Evolutionary conservation across 2,113 vertebrate species (phyloP).

Genomic region (Varanus salvator): DNA sequence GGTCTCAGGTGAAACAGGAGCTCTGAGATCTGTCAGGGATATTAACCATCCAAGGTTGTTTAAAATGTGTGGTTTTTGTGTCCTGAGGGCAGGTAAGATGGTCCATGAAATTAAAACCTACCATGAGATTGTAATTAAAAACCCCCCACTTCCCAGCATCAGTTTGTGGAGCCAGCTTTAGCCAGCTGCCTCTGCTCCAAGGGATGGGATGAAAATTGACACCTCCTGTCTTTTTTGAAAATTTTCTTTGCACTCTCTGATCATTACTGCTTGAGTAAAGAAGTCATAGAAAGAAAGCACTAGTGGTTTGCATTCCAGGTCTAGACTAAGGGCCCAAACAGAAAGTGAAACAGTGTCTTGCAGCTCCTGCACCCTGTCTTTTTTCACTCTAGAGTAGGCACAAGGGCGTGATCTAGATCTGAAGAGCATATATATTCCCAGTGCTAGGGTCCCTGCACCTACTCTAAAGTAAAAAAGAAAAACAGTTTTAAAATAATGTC

Average conservation of each 20-base stretch:
- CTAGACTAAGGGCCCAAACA: no score
- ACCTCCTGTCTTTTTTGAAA: not conserved
- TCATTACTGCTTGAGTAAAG: not conserved
- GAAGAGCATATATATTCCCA: no score
- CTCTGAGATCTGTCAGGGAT: not conserved
- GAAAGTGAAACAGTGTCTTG: no score
- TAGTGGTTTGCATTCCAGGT: not conserved
- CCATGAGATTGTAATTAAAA: conserved; percentile 5
- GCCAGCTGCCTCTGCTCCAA: not conserved
- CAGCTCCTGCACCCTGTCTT: no score
- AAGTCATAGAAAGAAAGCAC: not conserved
- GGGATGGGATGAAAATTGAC: not conserved
- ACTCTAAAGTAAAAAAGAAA: no score
- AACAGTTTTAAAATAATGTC: no score
- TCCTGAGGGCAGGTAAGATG: not conserved
- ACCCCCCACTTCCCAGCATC: not conserved
- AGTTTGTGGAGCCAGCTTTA: not conserved
- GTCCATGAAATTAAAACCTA: conserved; percentile 13
- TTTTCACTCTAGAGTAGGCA: no score
- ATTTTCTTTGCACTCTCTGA: not conserved
- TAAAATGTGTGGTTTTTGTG: not conserved
- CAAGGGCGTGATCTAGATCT: no score
- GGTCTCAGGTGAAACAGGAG: not conserved
- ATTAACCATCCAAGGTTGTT: not conserved
- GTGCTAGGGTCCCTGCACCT: no score